These are phyloP conservation scores for Tetranychus cinnabarinus DNA, from an alignment of 1,140 invertebrate genomes.

Conservation along the genomic window DNA sequence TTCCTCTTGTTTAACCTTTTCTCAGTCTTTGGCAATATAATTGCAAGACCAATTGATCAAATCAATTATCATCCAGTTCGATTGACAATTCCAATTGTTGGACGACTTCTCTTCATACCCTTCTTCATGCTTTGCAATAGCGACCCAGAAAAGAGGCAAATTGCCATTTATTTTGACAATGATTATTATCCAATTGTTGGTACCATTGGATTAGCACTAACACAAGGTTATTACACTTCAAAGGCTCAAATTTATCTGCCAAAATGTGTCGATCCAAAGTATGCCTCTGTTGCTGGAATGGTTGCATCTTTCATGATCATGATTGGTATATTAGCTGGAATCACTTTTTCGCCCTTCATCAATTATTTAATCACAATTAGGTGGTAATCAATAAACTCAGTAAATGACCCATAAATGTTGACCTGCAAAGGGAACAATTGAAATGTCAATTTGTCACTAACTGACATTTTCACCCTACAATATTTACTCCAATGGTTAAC, in stretches of 20 bases:
- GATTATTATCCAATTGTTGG: conserved; percentile 63
- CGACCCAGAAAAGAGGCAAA: conserved; percentile 32
- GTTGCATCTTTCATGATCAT: conserved; percentile 75
- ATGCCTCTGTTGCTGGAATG: conserved; percentile 76
- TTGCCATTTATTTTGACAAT: conserved; percentile 45
- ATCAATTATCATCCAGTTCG: conserved; percentile 24
- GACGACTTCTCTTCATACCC: conserved; percentile 59
- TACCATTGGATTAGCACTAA: conserved; percentile 48
- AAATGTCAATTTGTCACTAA: too few relatives aligned
- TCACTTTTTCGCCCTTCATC: conserved; percentile 34
- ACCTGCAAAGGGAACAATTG: too few relatives aligned
- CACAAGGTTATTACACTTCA: conserved; percentile 73
- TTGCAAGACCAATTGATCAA: not conserved
- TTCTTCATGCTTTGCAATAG: conserved; percentile 82
- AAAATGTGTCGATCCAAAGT: conserved; percentile 50
- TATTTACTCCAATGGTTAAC: too few relatives aligned
- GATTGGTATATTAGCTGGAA: conserved; percentile 60
- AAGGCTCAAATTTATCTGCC: conserved; percentile 95
- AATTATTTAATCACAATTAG: too few relatives aligned
- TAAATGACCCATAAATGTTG: too few relatives aligned
- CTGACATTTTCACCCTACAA: too few relatives aligned
- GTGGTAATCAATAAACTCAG: too few relatives aligned
- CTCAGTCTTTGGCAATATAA: conserved; percentile 57
- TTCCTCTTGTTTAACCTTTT: conserved; percentile 83
- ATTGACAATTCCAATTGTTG: conserved; percentile 50